These are phyloP conservation scores for Xenentodon cancila DNA, from an alignment of 2,797 vertebrate genomes.

Conservation along the genomic window DNA sequence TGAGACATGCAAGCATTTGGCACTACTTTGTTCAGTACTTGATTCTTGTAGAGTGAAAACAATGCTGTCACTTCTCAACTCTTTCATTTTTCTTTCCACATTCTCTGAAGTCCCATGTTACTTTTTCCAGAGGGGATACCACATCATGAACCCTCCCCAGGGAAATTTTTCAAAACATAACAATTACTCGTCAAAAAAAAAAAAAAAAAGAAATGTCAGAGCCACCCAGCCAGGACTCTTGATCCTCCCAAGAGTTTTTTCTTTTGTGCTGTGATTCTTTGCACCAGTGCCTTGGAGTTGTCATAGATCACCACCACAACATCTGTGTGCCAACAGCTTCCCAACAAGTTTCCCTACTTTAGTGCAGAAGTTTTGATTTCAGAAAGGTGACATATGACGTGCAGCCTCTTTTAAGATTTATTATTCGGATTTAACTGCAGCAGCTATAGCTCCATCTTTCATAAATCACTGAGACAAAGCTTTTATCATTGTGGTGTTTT, in stretches of 20 bases:
- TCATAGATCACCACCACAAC: slow-evolving; percentile 45
- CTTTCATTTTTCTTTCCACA: slow-evolving; percentile 4
- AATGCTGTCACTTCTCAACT: background rate
- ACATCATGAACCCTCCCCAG: slow-evolving; percentile 12
- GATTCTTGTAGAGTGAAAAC: background rate
- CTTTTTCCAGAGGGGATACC: background rate
- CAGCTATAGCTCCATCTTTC: slow-evolving; percentile 21
- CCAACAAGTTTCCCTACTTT: slow-evolving; percentile 46
- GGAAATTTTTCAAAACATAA: slow-evolving; percentile 43
- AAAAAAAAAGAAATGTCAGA: slow-evolving; percentile 42
- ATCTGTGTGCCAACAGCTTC: slow-evolving; percentile 45
- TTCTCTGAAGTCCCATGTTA: background rate
- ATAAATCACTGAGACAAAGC: no score
- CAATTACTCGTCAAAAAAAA: slow-evolving; percentile 14
- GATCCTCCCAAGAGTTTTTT: slow-evolving; percentile 52
- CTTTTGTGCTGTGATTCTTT: slow-evolving; percentile 45
- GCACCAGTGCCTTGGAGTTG: slow-evolving; percentile 52
- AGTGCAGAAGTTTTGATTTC: slow-evolving; percentile 17
- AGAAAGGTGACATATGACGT: slow-evolving; percentile 16
- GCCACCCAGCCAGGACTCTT: slow-evolving; percentile 50
- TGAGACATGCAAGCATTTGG: background rate
- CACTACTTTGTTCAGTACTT: background rate
- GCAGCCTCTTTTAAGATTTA: slow-evolving; percentile 10
- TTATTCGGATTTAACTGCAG: slow-evolving; percentile 36
- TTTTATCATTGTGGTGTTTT: no score